Evolutionary conservation across 2,113 vertebrate genomes (phyloP).

Genomic region (Dissostichus mawsoni): DNA sequence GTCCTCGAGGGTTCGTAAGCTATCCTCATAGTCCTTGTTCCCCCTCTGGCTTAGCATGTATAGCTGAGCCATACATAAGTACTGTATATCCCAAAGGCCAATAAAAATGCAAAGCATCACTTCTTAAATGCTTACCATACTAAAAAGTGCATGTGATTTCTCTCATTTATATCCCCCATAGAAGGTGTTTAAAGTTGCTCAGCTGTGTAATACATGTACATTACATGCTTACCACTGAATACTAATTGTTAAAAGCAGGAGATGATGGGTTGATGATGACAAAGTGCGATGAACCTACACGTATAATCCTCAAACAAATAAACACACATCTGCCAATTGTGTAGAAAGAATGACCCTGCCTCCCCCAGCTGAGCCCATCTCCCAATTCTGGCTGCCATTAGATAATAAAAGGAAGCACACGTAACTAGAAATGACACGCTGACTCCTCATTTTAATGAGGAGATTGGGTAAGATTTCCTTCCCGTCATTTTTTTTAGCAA

Average conservation of each 20-base stretch:
- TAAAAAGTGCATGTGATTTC: conserved; percentile 13
- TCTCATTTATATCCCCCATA: conserved; percentile 12
- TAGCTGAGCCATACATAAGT: background rate
- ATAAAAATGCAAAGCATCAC: conserved; percentile 28
- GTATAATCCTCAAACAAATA: background rate
- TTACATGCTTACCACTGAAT: conserved; percentile 45
- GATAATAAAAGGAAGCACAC: conserved; percentile 23
- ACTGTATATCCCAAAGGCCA: conserved; percentile 25
- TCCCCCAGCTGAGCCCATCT: conserved; percentile 45
- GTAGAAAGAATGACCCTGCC: conserved; percentile 37
- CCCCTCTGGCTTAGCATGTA: conserved; percentile 29
- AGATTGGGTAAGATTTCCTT: conserved; percentile 71
- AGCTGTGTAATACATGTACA: conserved; percentile 46
- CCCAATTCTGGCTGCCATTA: conserved; percentile 46
- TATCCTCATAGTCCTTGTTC: conserved; percentile 33
- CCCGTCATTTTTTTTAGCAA: conserved; percentile 35
- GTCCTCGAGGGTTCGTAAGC: conserved; percentile 30
- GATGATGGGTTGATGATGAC: conserved; percentile 53
- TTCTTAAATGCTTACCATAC: background rate
- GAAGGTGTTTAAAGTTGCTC: conserved; percentile 45
- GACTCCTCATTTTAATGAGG: conserved; percentile 71
- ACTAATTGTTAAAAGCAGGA: conserved; percentile 34
- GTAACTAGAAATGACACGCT: conserved; percentile 46
- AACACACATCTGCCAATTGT: conserved; percentile 30
- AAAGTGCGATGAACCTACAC: conserved; percentile 37